phyloP scores from a whole-genome alignment of 2,797 vertebrate genomes.

The Hemitrygon akajei region DNA sequence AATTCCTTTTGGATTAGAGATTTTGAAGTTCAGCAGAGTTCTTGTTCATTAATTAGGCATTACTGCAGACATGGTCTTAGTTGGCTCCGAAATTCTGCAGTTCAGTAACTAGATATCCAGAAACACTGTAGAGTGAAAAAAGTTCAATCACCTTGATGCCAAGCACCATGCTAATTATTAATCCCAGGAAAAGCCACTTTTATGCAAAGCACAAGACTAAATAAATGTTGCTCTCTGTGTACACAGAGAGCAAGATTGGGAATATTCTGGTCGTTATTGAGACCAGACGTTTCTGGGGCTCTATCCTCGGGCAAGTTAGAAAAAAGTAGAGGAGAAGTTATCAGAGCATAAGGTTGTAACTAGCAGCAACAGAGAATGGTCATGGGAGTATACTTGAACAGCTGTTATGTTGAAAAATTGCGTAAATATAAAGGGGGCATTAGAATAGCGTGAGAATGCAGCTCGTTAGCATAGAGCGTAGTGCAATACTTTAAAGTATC shows the following conservation, averaged over 20 bases:
- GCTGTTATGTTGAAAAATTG: not conserved
- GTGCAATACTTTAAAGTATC: too few species aligned
- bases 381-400: not conserved
- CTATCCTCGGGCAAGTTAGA: not conserved
- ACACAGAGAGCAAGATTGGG: not conserved
- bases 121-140: not conserved
- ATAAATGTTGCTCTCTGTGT: not conserved
- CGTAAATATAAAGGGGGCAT: not conserved
- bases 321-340: not conserved
- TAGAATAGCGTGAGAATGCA: too few species aligned
- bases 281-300: not conserved
- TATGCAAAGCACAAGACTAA: not conserved
- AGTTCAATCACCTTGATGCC: not conserved
- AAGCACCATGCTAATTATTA: not conserved
- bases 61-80: not conserved
- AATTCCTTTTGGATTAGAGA: not conserved
- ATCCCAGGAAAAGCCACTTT: not conserved
- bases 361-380: not conserved
- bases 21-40: constrained; percentile 19
- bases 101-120: not conserved
- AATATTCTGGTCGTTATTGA: not conserved
- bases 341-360: not conserved
- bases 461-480: too few species aligned
- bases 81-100: not conserved
- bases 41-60: not conserved